A percentile compares a stretch with the other conserved stretches of the same genome.
phyloP scores from a whole-genome alignment of 2,888 invertebrate species.

The Leucophenga maculata region DNA sequence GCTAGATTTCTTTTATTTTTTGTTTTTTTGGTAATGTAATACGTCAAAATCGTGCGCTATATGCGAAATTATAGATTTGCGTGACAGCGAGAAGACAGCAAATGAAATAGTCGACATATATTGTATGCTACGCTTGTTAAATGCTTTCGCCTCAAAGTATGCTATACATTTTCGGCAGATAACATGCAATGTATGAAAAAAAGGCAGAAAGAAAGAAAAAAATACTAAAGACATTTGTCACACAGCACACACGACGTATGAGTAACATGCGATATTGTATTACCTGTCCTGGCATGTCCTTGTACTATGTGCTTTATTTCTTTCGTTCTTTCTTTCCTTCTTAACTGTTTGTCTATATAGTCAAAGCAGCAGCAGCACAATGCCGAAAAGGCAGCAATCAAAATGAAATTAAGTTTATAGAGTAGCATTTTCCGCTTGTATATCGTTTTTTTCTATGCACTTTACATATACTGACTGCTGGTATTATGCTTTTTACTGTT shows the following conservation, averaged over 20 bases:
- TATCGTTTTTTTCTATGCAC: not conserved
- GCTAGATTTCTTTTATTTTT: not conserved
- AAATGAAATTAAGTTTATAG: constrained; percentile 58
- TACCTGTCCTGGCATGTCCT: constrained; percentile 38
- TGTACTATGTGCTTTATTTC: not conserved
- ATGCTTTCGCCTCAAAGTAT: constrained; percentile 9
- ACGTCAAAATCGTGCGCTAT: constrained; percentile 38
- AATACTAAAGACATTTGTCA: constrained; percentile 60
- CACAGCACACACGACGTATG: constrained; percentile 58
- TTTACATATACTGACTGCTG: too few species aligned
- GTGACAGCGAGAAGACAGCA: constrained; percentile 42
- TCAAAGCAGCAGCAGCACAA: constrained; percentile 6
- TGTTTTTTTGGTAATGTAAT: constrained; percentile 11
- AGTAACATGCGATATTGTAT: constrained; percentile 65
- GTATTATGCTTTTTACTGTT: too few species aligned
- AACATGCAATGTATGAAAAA: constrained; percentile 6
- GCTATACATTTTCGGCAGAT: constrained; percentile 6
- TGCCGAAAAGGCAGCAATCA: constrained; percentile 50
- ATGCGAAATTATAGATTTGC: constrained; percentile 64
- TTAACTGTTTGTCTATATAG: too few species aligned
- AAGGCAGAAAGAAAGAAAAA: not conserved
- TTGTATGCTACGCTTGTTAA: constrained; percentile 17
- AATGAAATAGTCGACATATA: not conserved
- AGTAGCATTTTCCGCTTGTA: too few species aligned
- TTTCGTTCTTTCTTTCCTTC: not conserved